Percentiles rank a stretch among this genome's conserved stretches.
phyloP scores from a whole-genome alignment of 2,113 vertebrate species.

The chimpanzee (Pan troglodytes) region DNA sequence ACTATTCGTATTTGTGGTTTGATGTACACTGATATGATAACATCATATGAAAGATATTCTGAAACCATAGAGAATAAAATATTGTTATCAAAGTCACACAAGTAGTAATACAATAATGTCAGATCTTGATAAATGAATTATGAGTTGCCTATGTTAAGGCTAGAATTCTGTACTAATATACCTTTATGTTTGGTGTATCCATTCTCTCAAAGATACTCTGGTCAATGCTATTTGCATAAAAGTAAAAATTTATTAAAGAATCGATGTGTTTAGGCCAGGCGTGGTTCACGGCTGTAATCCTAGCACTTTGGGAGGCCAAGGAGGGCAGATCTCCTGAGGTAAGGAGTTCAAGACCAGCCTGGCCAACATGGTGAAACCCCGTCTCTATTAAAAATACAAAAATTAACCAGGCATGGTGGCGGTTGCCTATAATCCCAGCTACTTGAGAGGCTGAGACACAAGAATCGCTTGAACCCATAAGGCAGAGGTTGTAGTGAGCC shows the following conservation, averaged over 20 bases:
- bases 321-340: too few species aligned
- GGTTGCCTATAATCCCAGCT: too few species aligned
- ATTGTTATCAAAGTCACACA: background rate
- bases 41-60: background rate
- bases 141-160: background rate
- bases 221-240: background rate
- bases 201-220: background rate
- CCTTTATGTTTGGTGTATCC: background rate
- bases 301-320: too few species aligned
- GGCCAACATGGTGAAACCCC: too few species aligned
- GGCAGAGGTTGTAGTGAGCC: too few species aligned
- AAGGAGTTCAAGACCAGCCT: too few species aligned
- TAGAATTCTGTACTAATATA: background rate
- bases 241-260: background rate
- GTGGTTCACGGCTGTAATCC: too few species aligned
- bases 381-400: too few species aligned
- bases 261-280: background rate
- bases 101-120: background rate
- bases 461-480: too few species aligned
- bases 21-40: background rate
- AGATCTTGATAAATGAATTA: background rate
- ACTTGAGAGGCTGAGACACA: too few species aligned
- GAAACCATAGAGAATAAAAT: background rate
- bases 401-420: too few species aligned
- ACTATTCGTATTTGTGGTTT: background rate